These are phyloP conservation scores for Caenorhabditis inopinata DNA, from an alignment of 1,140 invertebrate genomes.

Conservation along the genomic window DNA sequence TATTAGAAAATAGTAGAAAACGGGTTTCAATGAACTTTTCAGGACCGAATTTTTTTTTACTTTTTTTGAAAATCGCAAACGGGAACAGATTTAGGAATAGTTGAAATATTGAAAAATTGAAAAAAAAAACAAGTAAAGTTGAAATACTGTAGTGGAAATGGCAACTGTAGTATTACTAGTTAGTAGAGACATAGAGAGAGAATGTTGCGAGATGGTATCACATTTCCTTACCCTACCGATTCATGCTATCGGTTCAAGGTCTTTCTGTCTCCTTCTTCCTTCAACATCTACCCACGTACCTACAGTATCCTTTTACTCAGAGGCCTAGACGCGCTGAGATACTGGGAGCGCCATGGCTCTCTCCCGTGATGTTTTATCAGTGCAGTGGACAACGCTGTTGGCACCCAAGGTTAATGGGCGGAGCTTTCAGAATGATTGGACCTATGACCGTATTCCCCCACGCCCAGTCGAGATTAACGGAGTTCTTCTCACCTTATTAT, in stretches of 20 bases:
- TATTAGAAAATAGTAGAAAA: too few species aligned
- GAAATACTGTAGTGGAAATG: background rate
- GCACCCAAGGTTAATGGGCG: background rate
- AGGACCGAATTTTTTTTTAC: too few species aligned
- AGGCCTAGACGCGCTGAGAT: background rate
- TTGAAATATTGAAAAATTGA: too few species aligned
- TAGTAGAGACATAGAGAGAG: background rate
- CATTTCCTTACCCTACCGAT: conserved; percentile 30
- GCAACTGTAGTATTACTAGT: background rate
- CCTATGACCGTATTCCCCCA: background rate
- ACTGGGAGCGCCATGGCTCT: conserved; percentile 3
- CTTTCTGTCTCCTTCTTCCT: background rate
- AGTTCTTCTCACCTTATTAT: background rate
- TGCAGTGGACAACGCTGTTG: background rate
- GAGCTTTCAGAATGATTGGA: background rate
- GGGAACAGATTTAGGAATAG: too few species aligned
- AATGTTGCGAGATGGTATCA: conserved; percentile 34
- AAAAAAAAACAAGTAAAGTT: too few species aligned
- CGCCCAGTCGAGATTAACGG: too few species aligned
- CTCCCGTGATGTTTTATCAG: conserved; percentile 8
- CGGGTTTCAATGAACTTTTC: too few species aligned
- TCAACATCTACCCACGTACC: background rate
- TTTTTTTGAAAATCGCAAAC: too few species aligned
- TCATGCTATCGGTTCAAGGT: conserved; percentile 30
- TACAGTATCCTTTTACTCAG: background rate